Evolutionary conservation across 1,140 invertebrate species (phyloP), one percentile per base, ranked within the genome.

Genomic region (Linepithema humile): DNA sequence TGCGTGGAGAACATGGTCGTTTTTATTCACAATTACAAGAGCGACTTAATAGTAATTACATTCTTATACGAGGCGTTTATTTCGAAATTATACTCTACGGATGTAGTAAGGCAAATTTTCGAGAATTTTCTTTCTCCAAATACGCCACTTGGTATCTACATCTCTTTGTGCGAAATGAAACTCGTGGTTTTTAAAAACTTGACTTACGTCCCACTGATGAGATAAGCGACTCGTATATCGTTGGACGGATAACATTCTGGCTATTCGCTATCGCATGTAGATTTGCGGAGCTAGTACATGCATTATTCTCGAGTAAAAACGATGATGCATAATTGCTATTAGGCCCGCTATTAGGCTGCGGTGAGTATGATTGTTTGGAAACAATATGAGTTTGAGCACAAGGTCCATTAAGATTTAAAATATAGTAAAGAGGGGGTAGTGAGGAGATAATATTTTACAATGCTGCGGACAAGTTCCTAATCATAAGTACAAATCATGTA

Each of bases 1-100:
- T 91, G 91, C 89, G 64, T 91, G 88, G 88, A 93, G 90, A 93
- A 92, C 88, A 92, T 89, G 85, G 90, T 93, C 92, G 92, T 90
- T 87, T 93, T 93, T 92, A 94, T 93, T 93, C 91, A 91, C 91
- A 92, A 91, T 91, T 90, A 90, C 91, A 93, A 93, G 91, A 92
- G 85, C 89, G 90, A 89, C 91, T 92, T 94, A 93, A 92, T 93
- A 92, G 92, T 91, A 90, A 93, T 91, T 89, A 91, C 90, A 88
- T 86, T 90, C 90, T 93, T 92, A 90, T 77, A 89, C 20, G 88
- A 89, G n/a, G 10, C 48, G 23, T 80, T 80, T 55, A 57, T 80
- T 80, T 69, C 75, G 48, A 43, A 55, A 80, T 45, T 55, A 43
- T 69, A 55, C 12, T 80, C 17, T 23, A 20, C 43, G 29, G 45